Percentiles rank a stretch among this genome's conserved stretches.
These are phyloP conservation scores for Danio tinwini DNA, from an alignment of 2,797 vertebrate species.

Conservation along the genomic window DNA sequence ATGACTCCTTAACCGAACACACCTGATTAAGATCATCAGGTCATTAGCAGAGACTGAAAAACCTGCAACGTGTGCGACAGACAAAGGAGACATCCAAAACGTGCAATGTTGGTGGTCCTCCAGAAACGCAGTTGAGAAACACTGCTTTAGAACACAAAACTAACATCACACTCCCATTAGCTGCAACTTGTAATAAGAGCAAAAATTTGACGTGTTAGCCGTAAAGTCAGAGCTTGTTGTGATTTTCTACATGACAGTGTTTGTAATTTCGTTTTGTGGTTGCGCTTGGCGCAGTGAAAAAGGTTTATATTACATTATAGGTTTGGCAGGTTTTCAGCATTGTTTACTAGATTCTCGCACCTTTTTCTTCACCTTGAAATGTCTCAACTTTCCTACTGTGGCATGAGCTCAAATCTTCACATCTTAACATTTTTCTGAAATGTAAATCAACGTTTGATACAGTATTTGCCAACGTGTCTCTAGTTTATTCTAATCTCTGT, in stretches of 20 bases:
- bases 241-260: background rate
- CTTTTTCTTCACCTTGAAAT: conserved; percentile 11
- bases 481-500: conserved; percentile 9
- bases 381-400: background rate
- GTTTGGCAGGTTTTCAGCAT: conserved; percentile 12
- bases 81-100: too few species aligned
- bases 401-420: conserved; percentile 19
- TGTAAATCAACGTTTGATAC: background rate
- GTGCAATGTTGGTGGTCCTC: too few species aligned
- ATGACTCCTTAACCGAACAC: too few species aligned
- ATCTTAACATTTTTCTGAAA: background rate
- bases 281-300: conserved; percentile 1
- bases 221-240: background rate
- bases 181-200: background rate
- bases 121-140: too few species aligned
- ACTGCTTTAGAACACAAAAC: background rate
- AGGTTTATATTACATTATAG: conserved; percentile 2
- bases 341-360: background rate
- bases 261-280: background rate
- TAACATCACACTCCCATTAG: background rate
- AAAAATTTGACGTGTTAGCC: background rate
- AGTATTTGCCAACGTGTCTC: background rate
- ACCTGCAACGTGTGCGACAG: too few species aligned
- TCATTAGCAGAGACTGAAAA: too few species aligned
- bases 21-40: too few species aligned